phyloP scores from a whole-genome alignment of 2,888 invertebrate genomes.

The Scrobipalpa costella region DNA sequence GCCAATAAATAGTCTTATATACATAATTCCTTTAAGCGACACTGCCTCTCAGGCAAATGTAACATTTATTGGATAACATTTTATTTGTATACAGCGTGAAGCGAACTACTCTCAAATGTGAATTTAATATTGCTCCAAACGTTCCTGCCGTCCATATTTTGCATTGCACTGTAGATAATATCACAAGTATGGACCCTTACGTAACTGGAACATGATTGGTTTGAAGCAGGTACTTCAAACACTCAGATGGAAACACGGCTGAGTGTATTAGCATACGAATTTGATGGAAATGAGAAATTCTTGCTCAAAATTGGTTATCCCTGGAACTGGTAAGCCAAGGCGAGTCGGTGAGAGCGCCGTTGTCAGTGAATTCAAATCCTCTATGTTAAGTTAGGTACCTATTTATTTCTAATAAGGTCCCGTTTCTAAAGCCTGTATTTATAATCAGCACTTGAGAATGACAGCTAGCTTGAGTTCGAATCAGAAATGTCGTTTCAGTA shows the following conservation, averaged over 20 bases:
- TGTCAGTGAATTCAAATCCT: not conserved
- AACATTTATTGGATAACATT: slow-evolving; percentile 19
- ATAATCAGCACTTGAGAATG: no score
- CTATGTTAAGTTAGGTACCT: not conserved
- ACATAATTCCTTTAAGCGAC: not conserved
- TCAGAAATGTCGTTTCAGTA: no score
- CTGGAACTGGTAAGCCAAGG: slow-evolving; percentile 47
- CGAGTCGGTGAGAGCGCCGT: slow-evolving; percentile 10
- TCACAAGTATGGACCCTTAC: slow-evolving; percentile 25
- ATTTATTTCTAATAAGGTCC: not conserved
- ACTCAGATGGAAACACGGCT: slow-evolving; percentile 24
- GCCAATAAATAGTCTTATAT: not conserved
- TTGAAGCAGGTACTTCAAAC: slow-evolving; percentile 25
- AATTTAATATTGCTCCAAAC: slow-evolving; percentile 41
- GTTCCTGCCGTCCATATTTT: slow-evolving; percentile 31
- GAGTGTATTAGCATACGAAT: slow-evolving; percentile 34
- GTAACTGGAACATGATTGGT: slow-evolving; percentile 28
- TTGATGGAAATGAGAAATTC: slow-evolving; percentile 42
- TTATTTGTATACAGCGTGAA: slow-evolving; percentile 32
- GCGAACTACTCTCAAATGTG: slow-evolving; percentile 34
- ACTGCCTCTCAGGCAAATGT: slow-evolving; percentile 3
- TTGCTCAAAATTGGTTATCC: slow-evolving; percentile 55
- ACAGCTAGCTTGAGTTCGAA: no score
- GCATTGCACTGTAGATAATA: slow-evolving; percentile 30
- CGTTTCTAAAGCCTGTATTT: no score